Base-by-base conservation (phyloP, 1,140 invertebrate species). In the Macrocentrus cingulum region DNA sequence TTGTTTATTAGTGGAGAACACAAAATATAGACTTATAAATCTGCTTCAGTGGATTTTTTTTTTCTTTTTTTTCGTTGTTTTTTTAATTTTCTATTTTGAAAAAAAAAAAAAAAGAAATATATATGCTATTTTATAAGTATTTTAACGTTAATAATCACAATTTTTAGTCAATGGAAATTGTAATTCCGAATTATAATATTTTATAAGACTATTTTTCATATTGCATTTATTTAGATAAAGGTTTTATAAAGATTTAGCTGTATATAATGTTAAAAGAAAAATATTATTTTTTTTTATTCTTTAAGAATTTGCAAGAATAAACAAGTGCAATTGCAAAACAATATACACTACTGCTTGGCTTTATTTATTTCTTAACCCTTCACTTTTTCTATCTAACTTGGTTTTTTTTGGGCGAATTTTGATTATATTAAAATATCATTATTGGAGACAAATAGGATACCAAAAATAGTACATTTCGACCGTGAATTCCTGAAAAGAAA, bases 291-390 rank as follows among this genome's bases (percentile, higher is more conserved):
- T 52, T 53, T 54, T 50, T 25, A 45, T 62, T 19, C 34, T 39
- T 49, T 44, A 29, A 9, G 39, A 32, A 16, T 45, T 45, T 29
- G 41, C 34, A 55, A 56, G 18, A 75, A 76, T 76, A 75, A 75
- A 75, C 62, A n/a, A 57, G 62, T 71, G 64, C 70, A 70, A 68
- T 71, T 57, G 45, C 46, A n/a, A n/a, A 50, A 25, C 19, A 42
- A 41, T 42, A 53, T 7, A 66, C 64, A 69, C 65, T 70, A 70
- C 59, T 56, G 71, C 72, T 74, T 76, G 66, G 64, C 74, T 71
- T 76, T 72, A 72, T 74, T 75, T 75, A 74, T 72, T 63, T 72
- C 70, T 70, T 75, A 69, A 72, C 65, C 68, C 65, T 50, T 62
- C 63, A 63, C 55, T 65, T 49, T 69, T 59, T 70, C 60, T 66